Percentiles rank a stretch among this genome's conserved stretches.
phyloP scores from a whole-genome alignment of 2,797 vertebrate species.

The Oryzias sinensis region DNA sequence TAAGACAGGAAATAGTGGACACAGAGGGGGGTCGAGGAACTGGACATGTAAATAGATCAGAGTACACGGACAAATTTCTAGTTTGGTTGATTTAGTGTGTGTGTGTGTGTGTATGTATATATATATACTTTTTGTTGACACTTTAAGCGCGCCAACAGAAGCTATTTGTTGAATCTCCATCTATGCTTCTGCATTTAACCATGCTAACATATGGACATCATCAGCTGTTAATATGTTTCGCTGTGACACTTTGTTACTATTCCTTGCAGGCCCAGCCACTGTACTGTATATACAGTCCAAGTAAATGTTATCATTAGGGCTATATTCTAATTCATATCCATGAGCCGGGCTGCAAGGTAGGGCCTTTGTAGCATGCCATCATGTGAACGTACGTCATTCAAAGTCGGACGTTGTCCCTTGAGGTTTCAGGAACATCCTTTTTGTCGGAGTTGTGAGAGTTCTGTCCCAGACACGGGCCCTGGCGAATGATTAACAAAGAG shows the following conservation, averaged over 20 bases:
- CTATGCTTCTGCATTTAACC: slow-evolving; percentile 53
- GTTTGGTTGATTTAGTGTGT: too few relatives aligned
- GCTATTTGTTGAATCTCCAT: slow-evolving; percentile 14
- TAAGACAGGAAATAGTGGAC: neutral
- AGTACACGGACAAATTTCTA: neutral
- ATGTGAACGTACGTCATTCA: slow-evolving; percentile 73
- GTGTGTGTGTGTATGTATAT: neutral
- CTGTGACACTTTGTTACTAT: slow-evolving; percentile 80
- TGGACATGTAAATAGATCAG: slow-evolving; percentile 17
- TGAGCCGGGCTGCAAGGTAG: slow-evolving; percentile 70
- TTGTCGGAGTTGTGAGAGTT: slow-evolving; percentile 60
- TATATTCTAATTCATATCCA: slow-evolving; percentile 81
- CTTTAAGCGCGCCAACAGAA: slow-evolving; percentile 30
- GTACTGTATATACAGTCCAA: slow-evolving; percentile 79
- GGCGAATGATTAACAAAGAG: slow-evolving; percentile 57
- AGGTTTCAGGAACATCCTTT: slow-evolving; percentile 69
- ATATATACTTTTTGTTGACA: slow-evolving; percentile 8
- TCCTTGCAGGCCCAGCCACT: slow-evolving; percentile 79
- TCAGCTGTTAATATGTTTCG: slow-evolving; percentile 80
- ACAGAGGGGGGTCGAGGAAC: neutral
- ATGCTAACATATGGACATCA: slow-evolving; percentile 79
- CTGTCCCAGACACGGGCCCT: slow-evolving; percentile 53
- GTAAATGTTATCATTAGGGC: slow-evolving; percentile 84
- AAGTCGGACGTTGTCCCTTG: slow-evolving; percentile 54
- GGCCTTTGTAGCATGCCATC: slow-evolving; percentile 66